Evolutionary conservation across 2,797 vertebrate genomes (phyloP).

Genomic region (Ctenosaura bakeri): DNA sequence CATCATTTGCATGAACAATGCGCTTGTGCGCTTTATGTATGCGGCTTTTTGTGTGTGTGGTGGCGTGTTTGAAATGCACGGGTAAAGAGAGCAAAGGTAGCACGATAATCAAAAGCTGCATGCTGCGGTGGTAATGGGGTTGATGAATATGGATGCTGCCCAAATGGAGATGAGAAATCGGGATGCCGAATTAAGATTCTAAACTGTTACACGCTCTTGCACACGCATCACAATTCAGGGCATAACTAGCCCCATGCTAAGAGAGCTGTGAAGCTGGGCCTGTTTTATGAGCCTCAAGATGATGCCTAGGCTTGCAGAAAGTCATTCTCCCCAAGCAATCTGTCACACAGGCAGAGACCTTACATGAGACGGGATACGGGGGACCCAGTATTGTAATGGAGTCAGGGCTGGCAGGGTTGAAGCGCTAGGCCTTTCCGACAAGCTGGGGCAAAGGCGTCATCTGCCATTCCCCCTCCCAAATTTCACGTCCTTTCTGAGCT

Average conservation of each 20-base stretch:
- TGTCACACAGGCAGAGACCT: no score
- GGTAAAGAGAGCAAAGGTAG: slow-evolving; percentile 30
- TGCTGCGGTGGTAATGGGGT: slow-evolving; percentile 41
- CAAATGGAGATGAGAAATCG: not conserved
- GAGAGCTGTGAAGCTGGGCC: not conserved
- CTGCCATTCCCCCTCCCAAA: no score
- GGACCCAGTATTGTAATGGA: no score
- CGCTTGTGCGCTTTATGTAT: slow-evolving; percentile 26
- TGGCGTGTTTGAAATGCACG: not conserved
- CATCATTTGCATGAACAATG: slow-evolving; percentile 34
- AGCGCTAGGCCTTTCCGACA: not conserved
- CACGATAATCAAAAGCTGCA: slow-evolving; percentile 44
- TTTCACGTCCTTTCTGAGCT: not conserved
- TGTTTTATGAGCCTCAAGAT: not conserved
- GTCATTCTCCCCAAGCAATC: not conserved
- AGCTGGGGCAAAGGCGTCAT: not conserved
- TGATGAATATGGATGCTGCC: slow-evolving; percentile 14
- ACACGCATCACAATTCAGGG: not conserved
- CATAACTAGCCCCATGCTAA: not conserved
- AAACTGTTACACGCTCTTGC: not conserved
- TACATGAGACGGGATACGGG: not conserved
- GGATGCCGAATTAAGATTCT: not conserved
- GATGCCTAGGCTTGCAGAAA: not conserved
- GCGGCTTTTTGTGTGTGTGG: not conserved
- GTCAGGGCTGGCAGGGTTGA: no score